phyloP scores from a whole-genome alignment of 92 coral and sea anemone genomes.

The Muricea muricata region DNA sequence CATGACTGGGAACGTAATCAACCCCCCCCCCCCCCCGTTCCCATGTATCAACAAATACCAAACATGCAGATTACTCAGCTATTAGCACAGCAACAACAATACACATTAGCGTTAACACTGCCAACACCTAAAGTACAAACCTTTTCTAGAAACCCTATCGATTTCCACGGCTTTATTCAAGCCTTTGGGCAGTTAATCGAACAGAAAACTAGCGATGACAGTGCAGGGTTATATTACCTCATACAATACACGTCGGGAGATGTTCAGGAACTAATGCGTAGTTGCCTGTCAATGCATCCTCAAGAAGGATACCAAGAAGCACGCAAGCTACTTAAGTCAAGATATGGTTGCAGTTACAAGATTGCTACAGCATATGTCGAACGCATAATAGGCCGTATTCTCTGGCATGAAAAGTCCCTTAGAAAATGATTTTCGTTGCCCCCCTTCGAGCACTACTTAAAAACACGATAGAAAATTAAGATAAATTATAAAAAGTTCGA shows the following conservation, averaged over 20 bases:
- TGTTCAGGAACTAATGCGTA: conserved; percentile 28
- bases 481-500: too few species aligned
- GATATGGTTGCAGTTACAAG: conserved; percentile 5
- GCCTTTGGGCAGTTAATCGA: conserved; percentile 27
- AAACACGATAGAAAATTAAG: too few species aligned
- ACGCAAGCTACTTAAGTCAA: conserved; percentile 21
- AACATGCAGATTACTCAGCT: conserved; percentile 38
- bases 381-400: too few species aligned
- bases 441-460: too few species aligned
- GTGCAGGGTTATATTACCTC: neutral
- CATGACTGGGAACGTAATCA: neutral
- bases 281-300: conserved; percentile 31
- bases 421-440: too few species aligned
- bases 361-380: conserved; percentile 30
- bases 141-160: conserved; percentile 49
- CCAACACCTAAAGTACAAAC: conserved; percentile 24
- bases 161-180: conserved; percentile 59
- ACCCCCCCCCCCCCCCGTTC: too few species aligned
- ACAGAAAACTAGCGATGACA: neutral
- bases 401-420: too few species aligned
- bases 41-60: neutral
- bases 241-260: conserved; percentile 29
- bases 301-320: conserved; percentile 19
- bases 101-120: conserved; percentile 25
- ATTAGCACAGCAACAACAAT: conserved; percentile 53